Percentiles rank a stretch among this genome's conserved stretches.
phyloP scores from a whole-genome alignment of 2,797 vertebrate genomes.

The Botia almorhae region DNA sequence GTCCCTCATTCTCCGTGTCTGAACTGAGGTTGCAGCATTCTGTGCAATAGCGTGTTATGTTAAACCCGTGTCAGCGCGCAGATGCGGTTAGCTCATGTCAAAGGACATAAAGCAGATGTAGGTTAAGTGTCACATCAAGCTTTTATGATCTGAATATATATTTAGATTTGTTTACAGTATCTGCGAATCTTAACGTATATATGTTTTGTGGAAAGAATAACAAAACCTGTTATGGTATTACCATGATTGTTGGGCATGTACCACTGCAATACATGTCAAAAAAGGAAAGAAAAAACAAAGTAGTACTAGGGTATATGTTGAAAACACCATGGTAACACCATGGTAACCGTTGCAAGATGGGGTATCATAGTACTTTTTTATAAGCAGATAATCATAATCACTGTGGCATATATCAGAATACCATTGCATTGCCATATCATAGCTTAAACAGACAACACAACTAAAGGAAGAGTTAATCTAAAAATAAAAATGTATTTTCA shows the following conservation, averaged over 20 bases:
- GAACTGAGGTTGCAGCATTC: conserved; percentile 30
- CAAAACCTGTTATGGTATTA: background rate
- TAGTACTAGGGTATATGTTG: background rate
- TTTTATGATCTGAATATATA: background rate
- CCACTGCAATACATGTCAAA: too few relatives aligned
- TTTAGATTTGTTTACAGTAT: background rate
- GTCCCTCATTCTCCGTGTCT: conserved; percentile 28
- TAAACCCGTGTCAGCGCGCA: conserved; percentile 19
- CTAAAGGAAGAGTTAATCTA: too few relatives aligned
- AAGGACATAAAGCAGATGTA: conserved; percentile 11
- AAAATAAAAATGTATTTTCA: too few relatives aligned
- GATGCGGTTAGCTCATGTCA: conserved; percentile 24
- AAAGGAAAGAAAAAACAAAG: too few relatives aligned
- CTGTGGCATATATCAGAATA: too few relatives aligned
- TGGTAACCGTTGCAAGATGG: background rate
- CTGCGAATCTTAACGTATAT: background rate
- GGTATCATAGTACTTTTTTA: too few relatives aligned
- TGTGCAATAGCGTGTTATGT: conserved; percentile 24
- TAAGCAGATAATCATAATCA: too few relatives aligned
- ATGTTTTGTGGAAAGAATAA: background rate
- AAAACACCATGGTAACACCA: background rate
- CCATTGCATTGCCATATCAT: too few relatives aligned
- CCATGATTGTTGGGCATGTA: too few relatives aligned
- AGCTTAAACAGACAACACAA: too few relatives aligned
- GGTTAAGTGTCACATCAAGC: conserved; percentile 1